Base-by-base conservation (phyloP, 2,113 vertebrate genomes). In the Vanacampus margaritifer region DNA sequence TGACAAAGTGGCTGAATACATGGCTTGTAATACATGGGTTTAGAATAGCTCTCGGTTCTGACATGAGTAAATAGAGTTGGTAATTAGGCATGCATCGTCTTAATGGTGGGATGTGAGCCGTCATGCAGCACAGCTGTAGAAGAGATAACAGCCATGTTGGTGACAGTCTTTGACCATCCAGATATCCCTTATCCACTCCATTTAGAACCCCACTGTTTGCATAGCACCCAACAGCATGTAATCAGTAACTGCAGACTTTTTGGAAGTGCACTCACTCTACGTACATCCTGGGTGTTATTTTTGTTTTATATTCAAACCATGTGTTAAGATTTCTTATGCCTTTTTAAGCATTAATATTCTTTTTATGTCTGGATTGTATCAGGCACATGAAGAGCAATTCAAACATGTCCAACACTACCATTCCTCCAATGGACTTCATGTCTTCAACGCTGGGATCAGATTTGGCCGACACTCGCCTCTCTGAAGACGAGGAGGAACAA, bases 331-430 rank as follows among this genome's bases (percentile, higher is more conserved):
- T 64, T 53, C 68, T 50, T 14, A 45, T 45, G 16, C 13, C 43
- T 14, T 45, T 43, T 45, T 45, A 5, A 45, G 14, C 43, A 64
- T 77, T 87, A 75, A 68, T 71, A 70, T 37, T 26, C 67, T 32
- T 1, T 81, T 64, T 83, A 74, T 80, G 45, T 54, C n/a, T 54
- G 79, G 73, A 48, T 88, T 50, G 45, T n/a, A 72, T 73, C 84
- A 98, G 97, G 97, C 96, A 98, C 84, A 92, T 96, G 89, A 96
- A 96, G 91, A 94, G 94, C 91, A 95, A 92, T 88, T 94, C 92
- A 67, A 94, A 93, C 56, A 91, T 95, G 73, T 92, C 95, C 83
- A 94, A 94, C 86, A 89, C 93, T 65, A 91, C 94, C 8, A 86
- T 92, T 79, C 93, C 94, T 0, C 94, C 97, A 0, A 86, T 96